Evolutionary conservation across 2,113 vertebrate genomes (phyloP).

Genomic region (Phyllostomus hastatus): DNA sequence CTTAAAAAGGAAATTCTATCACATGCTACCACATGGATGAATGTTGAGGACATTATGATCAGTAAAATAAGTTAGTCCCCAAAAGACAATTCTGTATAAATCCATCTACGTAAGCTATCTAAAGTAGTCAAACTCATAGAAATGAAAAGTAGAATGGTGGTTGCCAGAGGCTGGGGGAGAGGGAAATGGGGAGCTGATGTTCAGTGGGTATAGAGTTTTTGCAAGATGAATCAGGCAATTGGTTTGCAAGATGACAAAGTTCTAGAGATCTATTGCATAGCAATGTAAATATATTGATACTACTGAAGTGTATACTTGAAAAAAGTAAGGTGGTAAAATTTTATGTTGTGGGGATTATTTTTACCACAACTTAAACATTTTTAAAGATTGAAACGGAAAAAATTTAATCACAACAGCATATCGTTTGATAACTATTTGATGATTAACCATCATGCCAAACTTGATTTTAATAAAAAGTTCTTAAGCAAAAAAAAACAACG

Average conservation of each 20-base stretch:
- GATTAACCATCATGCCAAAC: not conserved
- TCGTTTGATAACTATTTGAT: not conserved
- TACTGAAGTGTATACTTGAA: not conserved
- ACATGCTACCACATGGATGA: not conserved
- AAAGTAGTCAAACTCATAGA: not conserved
- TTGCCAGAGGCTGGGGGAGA: too few relatives aligned
- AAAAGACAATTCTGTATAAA: not conserved
- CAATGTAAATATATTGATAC: not conserved
- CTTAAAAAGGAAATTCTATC: not conserved
- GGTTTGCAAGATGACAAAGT: not conserved
- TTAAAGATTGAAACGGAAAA: not conserved
- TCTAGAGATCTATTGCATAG: not conserved
- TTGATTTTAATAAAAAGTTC: not conserved
- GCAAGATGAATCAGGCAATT: not conserved
- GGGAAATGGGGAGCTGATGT: too few relatives aligned
- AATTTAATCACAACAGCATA: not conserved
- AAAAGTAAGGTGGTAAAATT: not conserved
- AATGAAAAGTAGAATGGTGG: not conserved
- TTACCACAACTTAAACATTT: not conserved
- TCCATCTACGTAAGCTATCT: too few relatives aligned
- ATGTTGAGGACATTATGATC: not conserved
- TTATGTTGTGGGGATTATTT: not conserved
- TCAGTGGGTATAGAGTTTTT: too few relatives aligned
- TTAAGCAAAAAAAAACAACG: not conserved
- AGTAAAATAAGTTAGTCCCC: not conserved